Evolutionary conservation across 2,113 vertebrate species (phyloP).

Genomic region (Onychorhynchus coronatus): DNA sequence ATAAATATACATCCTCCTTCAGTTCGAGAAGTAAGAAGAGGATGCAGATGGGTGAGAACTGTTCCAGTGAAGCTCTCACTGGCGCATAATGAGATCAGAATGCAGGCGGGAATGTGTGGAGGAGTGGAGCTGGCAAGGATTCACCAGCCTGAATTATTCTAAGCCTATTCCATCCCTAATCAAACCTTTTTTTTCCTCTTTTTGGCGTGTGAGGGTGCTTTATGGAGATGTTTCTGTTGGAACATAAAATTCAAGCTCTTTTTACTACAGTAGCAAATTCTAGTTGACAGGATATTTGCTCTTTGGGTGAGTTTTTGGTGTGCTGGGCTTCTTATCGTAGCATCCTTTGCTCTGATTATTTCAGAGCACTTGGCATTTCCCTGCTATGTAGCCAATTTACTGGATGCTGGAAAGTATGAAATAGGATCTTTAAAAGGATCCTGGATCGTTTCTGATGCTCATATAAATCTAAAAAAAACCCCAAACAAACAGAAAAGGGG

Average conservation of each 20-base stretch:
- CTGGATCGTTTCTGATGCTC: not conserved
- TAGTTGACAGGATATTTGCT: not conserved
- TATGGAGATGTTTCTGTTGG: not conserved
- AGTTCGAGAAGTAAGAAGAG: conserved; percentile 8
- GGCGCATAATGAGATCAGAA: conserved; percentile 58
- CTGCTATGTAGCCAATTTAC: conserved; percentile 2
- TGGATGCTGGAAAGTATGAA: conserved; percentile 11
- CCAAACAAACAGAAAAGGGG: not conserved
- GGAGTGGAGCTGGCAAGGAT: conserved; percentile 66
- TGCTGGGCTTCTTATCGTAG: not conserved
- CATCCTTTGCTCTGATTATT: not conserved
- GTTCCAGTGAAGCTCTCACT: conserved; percentile 36
- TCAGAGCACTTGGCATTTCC: conserved; percentile 31
- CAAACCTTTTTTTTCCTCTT: not conserved
- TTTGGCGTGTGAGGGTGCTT: not conserved
- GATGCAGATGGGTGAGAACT: conserved; percentile 61
- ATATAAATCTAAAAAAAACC: not conserved
- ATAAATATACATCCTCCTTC: conserved; percentile 51
- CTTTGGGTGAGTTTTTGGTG: not conserved
- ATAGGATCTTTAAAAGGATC: conserved; percentile 17
- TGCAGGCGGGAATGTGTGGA: conserved; percentile 68
- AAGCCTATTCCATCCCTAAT: conserved; percentile 31
- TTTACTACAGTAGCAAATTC: not conserved
- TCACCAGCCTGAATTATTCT: conserved; percentile 55
- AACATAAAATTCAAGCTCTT: not conserved